These are phyloP conservation scores for Poeciliopsis infans DNA, from an alignment of 2,797 vertebrate genomes.

Conservation along the genomic window DNA sequence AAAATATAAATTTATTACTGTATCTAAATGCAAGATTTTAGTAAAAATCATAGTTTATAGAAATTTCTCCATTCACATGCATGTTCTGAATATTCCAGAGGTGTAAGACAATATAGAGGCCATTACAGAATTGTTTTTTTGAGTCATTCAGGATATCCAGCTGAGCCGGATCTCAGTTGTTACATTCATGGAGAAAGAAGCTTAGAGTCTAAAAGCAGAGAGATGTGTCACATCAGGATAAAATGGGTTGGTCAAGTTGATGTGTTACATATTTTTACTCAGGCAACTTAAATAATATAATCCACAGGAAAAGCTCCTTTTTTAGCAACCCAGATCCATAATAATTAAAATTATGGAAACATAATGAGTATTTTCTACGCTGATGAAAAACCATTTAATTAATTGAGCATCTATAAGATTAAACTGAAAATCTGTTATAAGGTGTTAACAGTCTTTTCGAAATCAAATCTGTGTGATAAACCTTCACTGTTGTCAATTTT, in stretches of 20 bases:
- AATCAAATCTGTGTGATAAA: not conserved
- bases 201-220: conserved; percentile 47
- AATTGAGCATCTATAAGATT: conserved; percentile 8
- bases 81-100: conserved; percentile 13
- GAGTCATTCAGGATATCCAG: conserved; percentile 13
- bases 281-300: conserved; percentile 1
- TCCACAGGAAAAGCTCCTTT: conserved; percentile 9
- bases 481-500: not conserved
- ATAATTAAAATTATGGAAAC: not conserved
- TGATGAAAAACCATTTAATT: not conserved
- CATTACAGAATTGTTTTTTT: conserved; percentile 15
- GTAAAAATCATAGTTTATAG: not conserved
- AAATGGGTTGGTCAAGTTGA: conserved; percentile 18
- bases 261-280: conserved; percentile 19
- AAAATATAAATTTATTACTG: not conserved
- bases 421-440: not conserved
- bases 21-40: not conserved
- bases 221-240: conserved; percentile 36
- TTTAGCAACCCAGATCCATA: not conserved
- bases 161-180: conserved; percentile 30
- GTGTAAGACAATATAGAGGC: conserved; percentile 15
- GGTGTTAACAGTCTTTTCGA: not conserved
- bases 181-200: conserved; percentile 30
- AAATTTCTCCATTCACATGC: not conserved
- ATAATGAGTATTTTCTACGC: conserved; percentile 1